Base-by-base conservation (phyloP, 2,888 invertebrate genomes). In the Mactromeris polynyma region DNA sequence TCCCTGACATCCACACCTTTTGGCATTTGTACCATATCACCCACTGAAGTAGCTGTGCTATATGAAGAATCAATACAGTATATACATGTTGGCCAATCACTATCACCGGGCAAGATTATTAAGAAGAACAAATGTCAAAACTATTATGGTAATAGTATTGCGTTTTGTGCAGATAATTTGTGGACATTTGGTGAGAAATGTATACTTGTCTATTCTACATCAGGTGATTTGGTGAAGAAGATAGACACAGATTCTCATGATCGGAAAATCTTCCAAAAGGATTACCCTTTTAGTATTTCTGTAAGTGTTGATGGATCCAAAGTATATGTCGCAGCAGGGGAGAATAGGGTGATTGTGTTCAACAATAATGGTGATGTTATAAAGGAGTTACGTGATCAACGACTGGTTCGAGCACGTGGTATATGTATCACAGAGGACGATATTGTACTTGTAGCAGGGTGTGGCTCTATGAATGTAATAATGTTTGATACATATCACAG, bases 41-140 rank as follows among this genome's bases (percentile, higher is more conserved):
- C 54, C 1, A 81, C 31, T 19, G 81, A 54, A 36, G 58, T 81
- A 33, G 81, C 81, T 54, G 81, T 81, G 3, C 33, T 21, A 81
- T 19, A 17, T 31, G 33, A 2, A 17, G 58, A 54, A 54, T 26
- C 33, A 38, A n/a, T 81, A 21, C 58, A 58, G 54, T 58, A 58
- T 19, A 81, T 81, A 58, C 19, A 33, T 36, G 81, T 81, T 7
- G 36, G 81, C 19, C 36, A 33, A 19, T 36, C 81, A 26, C 31
- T 54, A 21, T 36, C 17, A 54, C 11, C 2, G 26, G 19, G 36
- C 11, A 31, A 58, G 21, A 36, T n/a, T 36, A 31, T 58, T 11
- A 9, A 21, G 36, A 58, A 2, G 17, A 26, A 14, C 33, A 33
- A 7, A 19, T 4, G 0, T n/a, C n/a, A 36, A 14, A n/a, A 3